Base-by-base conservation (phyloP, 2,797 vertebrate species). In the Salmo trutta region DNA sequence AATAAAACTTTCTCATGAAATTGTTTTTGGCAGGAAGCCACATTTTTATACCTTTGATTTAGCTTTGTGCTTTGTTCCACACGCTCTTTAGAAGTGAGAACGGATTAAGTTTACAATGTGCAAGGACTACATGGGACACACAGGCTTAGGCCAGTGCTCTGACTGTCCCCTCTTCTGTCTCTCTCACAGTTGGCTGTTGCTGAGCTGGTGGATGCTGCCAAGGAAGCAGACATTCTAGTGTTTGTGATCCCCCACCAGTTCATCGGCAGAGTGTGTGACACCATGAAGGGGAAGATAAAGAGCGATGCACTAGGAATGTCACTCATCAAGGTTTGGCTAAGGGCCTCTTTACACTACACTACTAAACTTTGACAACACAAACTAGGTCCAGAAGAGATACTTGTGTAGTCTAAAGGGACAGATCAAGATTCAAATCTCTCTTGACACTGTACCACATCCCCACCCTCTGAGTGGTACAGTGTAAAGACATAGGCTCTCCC, bases 241-340 rank as follows among this genome's bases (percentile, higher is more conserved):
- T 99, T 99, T 24, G 97, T 99, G 86, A 97, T 99, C 84, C 98
- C 98, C 0, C 98, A 99, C 87, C 98, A 99, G 92, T 99, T 99
- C 80, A 93, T 99, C 0, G 87, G 90, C 51, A 93, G 90, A 84
- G 93, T 95, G 77, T 99, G 98, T 3, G 97, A 98, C 82, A 95
- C 96, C 87, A 93, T 99, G 47, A 96, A 95, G 89, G 95, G 94
- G 75, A 96, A 95, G 2, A 92, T 98, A 89, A 98, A 98, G 89
- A 92, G 87, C 10, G 94, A 95, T 0, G 88, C 96, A 0, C 86
- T 98, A 0, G 97, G 98, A 67, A 79, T 99, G 75, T 99, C 98
- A 0, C 96, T 99, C 33, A 99, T 99, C 86, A 99, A 99, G 97
- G 98, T 98, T 79, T 0, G 84, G 3, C 51, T 77, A 47, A 47